phyloP scores from a whole-genome alignment of 1,140 invertebrate species.

The Scylla paramamosain region DNA sequence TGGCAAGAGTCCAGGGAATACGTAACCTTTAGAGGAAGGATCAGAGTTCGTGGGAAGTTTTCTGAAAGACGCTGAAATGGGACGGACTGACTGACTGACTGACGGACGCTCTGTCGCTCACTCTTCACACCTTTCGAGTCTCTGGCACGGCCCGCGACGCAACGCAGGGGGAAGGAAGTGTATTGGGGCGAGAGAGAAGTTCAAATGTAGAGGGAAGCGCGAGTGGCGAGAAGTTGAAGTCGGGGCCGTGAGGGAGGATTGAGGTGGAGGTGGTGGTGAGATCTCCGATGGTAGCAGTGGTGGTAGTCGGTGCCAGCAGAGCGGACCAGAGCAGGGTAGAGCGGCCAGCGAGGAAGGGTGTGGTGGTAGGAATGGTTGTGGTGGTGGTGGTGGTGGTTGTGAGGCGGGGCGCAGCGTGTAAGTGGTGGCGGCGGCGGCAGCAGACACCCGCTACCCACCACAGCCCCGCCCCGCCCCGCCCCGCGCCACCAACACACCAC shows the following conservation, averaged over 20 bases:
- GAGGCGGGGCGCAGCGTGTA: neutral
- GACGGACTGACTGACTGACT: too few species aligned
- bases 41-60: too few species aligned
- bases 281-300: neutral
- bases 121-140: neutral
- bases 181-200: neutral
- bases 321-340: too few species aligned
- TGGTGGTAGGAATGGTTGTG: conserved; percentile 11
- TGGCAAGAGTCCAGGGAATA: too few species aligned
- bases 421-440: neutral
- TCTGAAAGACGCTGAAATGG: too few species aligned
- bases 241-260: neutral
- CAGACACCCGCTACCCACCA: neutral
- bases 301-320: neutral
- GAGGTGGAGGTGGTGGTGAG: neutral
- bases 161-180: neutral
- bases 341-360: neutral
- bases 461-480: conserved; percentile 13
- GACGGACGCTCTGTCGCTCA: neutral
- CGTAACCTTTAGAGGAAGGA: too few species aligned
- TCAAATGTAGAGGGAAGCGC: neutral
- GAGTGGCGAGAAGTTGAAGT: neutral
- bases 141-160: neutral
- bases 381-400: conserved; percentile 3
- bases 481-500: neutral